Evolutionary conservation across 2,797 vertebrate species (phyloP).

Genomic region (Nannoperca obscura): DNA sequence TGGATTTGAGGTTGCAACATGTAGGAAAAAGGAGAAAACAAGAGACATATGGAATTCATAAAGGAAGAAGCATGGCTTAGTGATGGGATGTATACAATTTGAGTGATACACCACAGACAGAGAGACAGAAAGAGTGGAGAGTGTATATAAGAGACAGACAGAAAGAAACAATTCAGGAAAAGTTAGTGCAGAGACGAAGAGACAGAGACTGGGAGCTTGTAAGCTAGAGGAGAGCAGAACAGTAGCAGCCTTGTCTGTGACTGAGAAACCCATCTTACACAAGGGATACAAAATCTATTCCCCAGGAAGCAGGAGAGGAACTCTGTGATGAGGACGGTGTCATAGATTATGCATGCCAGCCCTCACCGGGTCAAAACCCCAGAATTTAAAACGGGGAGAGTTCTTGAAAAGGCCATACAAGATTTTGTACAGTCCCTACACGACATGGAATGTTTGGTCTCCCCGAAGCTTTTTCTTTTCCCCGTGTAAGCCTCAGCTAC

Average conservation of each 20-base stretch:
- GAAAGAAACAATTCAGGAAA: conserved; percentile 26
- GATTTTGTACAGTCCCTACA: conserved; percentile 34
- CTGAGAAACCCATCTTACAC: conserved; percentile 54
- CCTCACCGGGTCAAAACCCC: conserved; percentile 66
- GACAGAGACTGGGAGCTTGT: conserved; percentile 75
- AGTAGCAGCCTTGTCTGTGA: conserved; percentile 59
- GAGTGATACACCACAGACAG: conserved; percentile 1
- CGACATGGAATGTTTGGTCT: conserved; percentile 43
- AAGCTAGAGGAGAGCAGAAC: conserved; percentile 55
- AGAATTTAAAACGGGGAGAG: conserved; percentile 70
- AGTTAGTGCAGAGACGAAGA: conserved; percentile 65
- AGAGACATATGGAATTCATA: conserved; percentile 11
- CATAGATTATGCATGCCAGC: conserved; percentile 78
- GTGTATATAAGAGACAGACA: not conserved
- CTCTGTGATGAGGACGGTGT: conserved; percentile 63
- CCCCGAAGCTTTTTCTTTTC: conserved; percentile 45
- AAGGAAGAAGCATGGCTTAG: not conserved
- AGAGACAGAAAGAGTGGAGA: conserved; percentile 13
- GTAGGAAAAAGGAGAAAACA: not conserved
- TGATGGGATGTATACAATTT: conserved; percentile 33
- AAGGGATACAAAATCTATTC: conserved; percentile 65
- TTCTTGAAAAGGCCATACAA: conserved; percentile 59
- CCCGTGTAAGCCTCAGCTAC: conserved; percentile 39
- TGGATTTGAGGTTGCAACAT: conserved; percentile 3
- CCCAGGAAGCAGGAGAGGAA: conserved; percentile 59